Base-by-base conservation (phyloP, 92 coral and sea anemone species). In the Umimayanthus kanabou region DNA sequence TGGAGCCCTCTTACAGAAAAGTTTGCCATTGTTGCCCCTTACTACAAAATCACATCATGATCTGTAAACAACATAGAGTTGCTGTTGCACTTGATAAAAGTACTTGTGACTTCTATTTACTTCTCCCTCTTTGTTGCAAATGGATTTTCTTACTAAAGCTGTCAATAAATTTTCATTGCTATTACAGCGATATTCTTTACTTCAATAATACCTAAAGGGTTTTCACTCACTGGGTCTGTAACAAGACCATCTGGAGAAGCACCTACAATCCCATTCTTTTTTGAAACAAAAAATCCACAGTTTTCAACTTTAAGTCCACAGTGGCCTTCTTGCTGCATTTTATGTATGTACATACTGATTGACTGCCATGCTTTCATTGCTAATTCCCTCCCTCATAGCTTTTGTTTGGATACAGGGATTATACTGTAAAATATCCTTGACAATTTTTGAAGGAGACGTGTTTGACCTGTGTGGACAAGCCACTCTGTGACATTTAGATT, bases 231-330 rank as follows among this genome's bases (percentile, higher is more conserved):
- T 77, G 90, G 90, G 79, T 93, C 93, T 74, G 93, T 88, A 55
- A 91, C 95, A 50, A 91, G 91, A 42, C 93, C 93, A 82, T 91
- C 93, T 16, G 93, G 91, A 43, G 91, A 87, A 74, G 93, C 93
- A 28, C 93, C 93, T 37, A 91, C 39, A 78, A 88, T 23, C 23
- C 95, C 92, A 64, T 85, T 39, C 28, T 83, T 74, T 29, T 78
- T 83, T 83, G 73, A 87, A 61, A 81, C 90, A 77, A 91, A 87
- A 78, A 90, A 90, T 47, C 90, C 93, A 81, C 90, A 90, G 28
- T 75, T 73, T 72, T 73, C 90, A 82, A 90, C 93, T 69, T 85
- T 80, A 42, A 90, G 87, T 9, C 82, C 93, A 58, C 29, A 74
- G 78, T 92, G 94, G 64, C 88, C 94, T 15, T 89, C 85, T 80